A percentile compares a stretch with the other conserved stretches of the same genome.
Conservation (phyloP, 1,140 invertebrate species). For the Drosophila saltans region DNA sequence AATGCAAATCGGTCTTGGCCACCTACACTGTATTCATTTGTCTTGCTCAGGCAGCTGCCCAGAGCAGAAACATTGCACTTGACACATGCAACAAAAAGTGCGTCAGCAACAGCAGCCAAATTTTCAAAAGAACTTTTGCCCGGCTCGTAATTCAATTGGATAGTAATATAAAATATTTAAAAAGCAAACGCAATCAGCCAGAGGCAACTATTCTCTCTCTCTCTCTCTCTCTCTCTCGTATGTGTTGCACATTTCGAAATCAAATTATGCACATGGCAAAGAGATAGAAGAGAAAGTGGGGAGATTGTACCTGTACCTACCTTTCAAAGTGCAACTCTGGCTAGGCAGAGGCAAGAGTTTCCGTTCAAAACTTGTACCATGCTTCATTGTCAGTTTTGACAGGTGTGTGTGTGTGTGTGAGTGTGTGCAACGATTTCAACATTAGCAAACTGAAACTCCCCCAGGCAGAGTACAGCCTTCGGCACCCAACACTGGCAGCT, state of each 20-base stretch:
- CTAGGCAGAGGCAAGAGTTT: conserved; percentile 36
- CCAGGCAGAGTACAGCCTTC: not conserved
- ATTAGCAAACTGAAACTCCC: conserved; percentile 48
- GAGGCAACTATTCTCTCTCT: conserved; percentile 34
- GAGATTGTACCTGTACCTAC: not conserved
- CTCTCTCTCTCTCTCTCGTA: not conserved
- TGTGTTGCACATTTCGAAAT: conserved; percentile 53
- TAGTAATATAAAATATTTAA: conserved; percentile 72
- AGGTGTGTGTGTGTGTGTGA: conserved; percentile 22
- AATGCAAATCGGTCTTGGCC: conserved; percentile 68
- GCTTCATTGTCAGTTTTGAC: conserved; percentile 28
- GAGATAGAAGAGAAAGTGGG: conserved; percentile 43
- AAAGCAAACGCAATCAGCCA: conserved; percentile 56
- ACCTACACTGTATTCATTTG: conserved; percentile 61
- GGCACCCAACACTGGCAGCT: conserved; percentile 34
- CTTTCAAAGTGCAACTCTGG: not conserved
- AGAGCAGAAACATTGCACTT: conserved; percentile 53
- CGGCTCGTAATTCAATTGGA: conserved; percentile 71
- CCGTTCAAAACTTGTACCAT: conserved; percentile 47
- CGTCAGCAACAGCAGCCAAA: not conserved
- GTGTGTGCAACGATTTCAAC: conserved; percentile 69
- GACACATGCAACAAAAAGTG: conserved; percentile 36
- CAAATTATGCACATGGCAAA: conserved; percentile 68
- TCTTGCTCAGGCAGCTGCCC: conserved; percentile 66
- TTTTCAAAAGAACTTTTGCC: conserved; percentile 14